Conservation (phyloP, 2,888 invertebrate genomes). For the Pristionchus exspectatus region DNA sequence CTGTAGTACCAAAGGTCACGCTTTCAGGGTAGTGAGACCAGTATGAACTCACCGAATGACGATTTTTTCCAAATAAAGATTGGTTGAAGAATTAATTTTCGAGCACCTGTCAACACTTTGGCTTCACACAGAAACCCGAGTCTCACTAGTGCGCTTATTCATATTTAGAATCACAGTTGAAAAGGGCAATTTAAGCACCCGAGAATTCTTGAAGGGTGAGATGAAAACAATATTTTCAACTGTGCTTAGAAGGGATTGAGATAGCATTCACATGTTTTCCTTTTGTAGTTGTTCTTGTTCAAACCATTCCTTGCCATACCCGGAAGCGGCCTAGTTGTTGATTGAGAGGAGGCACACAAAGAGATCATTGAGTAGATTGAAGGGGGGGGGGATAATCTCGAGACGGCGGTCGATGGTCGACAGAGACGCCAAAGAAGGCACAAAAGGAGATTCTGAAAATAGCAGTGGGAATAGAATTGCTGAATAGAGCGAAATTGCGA, state of each 20-base stretch:
- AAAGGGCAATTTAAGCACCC: too few relatives aligned
- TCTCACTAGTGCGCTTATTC: background rate
- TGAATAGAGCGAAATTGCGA: too few relatives aligned
- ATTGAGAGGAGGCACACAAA: background rate
- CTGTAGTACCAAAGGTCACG: background rate
- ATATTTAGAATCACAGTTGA: too few relatives aligned
- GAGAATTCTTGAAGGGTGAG: too few relatives aligned
- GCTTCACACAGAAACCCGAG: background rate
- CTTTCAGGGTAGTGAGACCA: background rate
- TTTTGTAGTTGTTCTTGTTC: too few relatives aligned
- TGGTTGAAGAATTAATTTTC: background rate
- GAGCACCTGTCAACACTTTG: background rate
- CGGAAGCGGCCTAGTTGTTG: background rate
- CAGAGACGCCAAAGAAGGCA: constrained; percentile 18
- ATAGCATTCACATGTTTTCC: too few relatives aligned
- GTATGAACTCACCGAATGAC: background rate
- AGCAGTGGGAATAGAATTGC: too few relatives aligned
- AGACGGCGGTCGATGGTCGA: background rate
- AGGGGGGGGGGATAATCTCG: constrained; percentile 18
- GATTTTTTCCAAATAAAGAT: background rate
- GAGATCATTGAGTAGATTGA: background rate
- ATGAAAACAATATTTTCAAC: too few relatives aligned
- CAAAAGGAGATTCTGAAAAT: background rate
- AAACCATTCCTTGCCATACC: background rate
- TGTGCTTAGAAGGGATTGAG: too few relatives aligned